Conservation (phyloP, 1,140 invertebrate genomes). For the Helicoverpa armigera region DNA sequence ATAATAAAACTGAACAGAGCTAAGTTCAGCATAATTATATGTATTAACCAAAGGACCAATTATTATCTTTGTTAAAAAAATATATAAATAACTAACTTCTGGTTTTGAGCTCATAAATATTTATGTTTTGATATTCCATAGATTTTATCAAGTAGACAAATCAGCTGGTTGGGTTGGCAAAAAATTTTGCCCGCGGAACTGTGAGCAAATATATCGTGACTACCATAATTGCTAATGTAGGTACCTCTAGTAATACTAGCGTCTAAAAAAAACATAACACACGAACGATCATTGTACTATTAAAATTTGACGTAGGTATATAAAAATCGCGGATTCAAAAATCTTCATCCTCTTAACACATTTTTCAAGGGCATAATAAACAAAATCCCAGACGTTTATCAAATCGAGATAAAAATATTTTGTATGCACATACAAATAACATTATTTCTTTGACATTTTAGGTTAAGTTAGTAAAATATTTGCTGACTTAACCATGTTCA, state of each 20-base stretch:
- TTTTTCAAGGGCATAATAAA: background rate
- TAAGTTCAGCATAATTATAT: background rate
- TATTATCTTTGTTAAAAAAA: background rate
- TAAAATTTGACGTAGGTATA: background rate
- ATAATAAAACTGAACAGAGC: background rate
- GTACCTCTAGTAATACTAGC: background rate
- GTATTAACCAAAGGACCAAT: conserved; percentile 3
- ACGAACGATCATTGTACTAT: background rate
- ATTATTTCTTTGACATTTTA: background rate
- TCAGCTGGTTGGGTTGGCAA: conserved; percentile 15
- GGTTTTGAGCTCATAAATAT: conserved; percentile 54
- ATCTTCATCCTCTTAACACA: too few relatives aligned
- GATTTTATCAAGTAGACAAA: conserved; percentile 38
- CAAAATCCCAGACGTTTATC: too few relatives aligned
- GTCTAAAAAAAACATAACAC: background rate
- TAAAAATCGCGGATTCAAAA: background rate
- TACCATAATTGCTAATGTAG: background rate
- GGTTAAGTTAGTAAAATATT: conserved; percentile 25
- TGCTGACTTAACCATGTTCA: background rate
- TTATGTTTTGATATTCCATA: conserved; percentile 38
- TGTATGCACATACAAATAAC: background rate
- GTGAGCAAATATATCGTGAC: conserved; percentile 37
- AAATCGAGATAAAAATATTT: too few relatives aligned
- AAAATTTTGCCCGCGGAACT: conserved; percentile 36
- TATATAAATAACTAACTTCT: conserved; percentile 36